These are phyloP conservation scores for Odontocolon sp. DNA, from an alignment of 2,888 invertebrate genomes.

Conservation along the genomic window DNA sequence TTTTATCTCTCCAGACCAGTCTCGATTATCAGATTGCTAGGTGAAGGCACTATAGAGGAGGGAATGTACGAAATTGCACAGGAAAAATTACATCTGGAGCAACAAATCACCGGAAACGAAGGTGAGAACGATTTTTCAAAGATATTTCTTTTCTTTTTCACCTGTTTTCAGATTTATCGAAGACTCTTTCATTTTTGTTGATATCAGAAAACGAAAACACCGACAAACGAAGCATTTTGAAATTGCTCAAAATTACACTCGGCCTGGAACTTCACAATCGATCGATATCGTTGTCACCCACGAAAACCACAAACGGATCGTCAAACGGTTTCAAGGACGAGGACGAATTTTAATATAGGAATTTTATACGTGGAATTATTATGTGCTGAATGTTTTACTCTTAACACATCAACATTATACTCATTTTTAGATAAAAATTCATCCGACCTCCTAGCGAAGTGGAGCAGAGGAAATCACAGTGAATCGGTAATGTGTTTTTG, in stretches of 20 bases:
- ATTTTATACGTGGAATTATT: slow-evolving; percentile 16
- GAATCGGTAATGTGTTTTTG: slow-evolving; percentile 30
- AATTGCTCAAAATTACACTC: slow-evolving; percentile 89
- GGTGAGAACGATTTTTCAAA: slow-evolving; percentile 77
- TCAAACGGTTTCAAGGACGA: slow-evolving; percentile 62
- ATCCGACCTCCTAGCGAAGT: neutral
- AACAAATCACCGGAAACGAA: slow-evolving; percentile 88
- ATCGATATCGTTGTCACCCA: slow-evolving; percentile 66
- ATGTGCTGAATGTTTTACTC: neutral
- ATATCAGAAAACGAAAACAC: slow-evolving; percentile 86
- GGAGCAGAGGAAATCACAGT: neutral
- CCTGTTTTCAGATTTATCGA: neutral
- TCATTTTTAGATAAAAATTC: neutral
- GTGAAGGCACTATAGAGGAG: slow-evolving; percentile 95
- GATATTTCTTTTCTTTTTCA: neutral
- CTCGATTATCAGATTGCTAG: slow-evolving; percentile 91
- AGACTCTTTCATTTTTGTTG: slow-evolving; percentile 14
- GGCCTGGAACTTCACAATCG: slow-evolving; percentile 83
- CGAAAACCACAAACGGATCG: slow-evolving; percentile 65
- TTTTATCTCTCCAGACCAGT: no score
- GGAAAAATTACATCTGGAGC: slow-evolving; percentile 95
- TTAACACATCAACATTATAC: neutral
- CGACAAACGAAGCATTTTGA: slow-evolving; percentile 90
- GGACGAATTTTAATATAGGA: slow-evolving; percentile 33
- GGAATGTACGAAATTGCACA: slow-evolving; percentile 94